These are phyloP conservation scores for Diplosoma virens DNA, from an alignment of 23 tunicate species.

Conservation along the genomic window DNA sequence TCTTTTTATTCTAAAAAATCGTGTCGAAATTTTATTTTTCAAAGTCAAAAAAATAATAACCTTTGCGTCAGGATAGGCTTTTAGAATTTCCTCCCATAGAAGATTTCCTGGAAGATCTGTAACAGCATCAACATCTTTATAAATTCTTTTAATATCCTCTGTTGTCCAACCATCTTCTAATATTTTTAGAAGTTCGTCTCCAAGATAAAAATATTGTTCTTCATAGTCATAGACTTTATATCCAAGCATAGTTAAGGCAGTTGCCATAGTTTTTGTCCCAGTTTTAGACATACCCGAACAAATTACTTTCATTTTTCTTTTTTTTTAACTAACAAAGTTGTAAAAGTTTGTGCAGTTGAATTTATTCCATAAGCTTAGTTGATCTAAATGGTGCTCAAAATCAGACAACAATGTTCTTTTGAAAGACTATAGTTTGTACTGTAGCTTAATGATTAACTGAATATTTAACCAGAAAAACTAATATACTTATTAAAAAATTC, in stretches of 20 bases:
- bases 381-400: no score
- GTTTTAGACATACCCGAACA: conserved; percentile 59
- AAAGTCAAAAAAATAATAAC: no score
- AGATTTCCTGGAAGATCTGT: conserved; percentile 36
- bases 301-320: conserved; percentile 52
- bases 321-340: neutral
- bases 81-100: conserved; percentile 38
- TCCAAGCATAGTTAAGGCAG: conserved; percentile 46
- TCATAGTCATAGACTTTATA: conserved; percentile 66
- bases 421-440: no score
- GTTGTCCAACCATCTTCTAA: conserved; percentile 22
- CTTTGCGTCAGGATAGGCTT: conserved; percentile 43
- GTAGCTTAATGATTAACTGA: no score
- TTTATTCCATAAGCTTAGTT: no score
- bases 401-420: no score
- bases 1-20: no score
- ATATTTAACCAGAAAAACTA: no score
- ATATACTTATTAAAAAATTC: no score
- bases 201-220: conserved; percentile 45
- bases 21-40: no score
- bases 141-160: conserved; percentile 26
- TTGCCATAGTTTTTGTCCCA: conserved; percentile 46
- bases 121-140: conserved; percentile 39
- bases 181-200: conserved; percentile 11
- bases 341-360: neutral